Evolutionary conservation across 2,888 invertebrate genomes (phyloP).

Genomic region (Matsumyia berberina): DNA sequence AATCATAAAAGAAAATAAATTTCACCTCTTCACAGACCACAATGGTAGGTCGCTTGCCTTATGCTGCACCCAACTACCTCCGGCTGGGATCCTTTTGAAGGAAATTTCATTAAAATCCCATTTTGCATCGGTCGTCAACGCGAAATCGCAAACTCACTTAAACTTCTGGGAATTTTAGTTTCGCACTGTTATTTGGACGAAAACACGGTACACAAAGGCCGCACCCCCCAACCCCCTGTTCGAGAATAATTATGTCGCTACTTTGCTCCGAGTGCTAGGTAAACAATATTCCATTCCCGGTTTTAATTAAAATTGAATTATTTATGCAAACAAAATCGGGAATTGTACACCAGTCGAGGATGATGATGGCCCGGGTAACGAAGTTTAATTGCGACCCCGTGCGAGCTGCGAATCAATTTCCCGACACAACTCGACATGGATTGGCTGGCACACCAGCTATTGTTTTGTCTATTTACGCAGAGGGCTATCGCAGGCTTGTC

Average conservation of each 20-base stretch:
- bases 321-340: slow-evolving; percentile 76
- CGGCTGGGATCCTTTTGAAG: slow-evolving; percentile 7
- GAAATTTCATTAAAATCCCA: slow-evolving; percentile 72
- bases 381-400: slow-evolving; percentile 70
- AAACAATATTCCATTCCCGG: slow-evolving; percentile 75
- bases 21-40: slow-evolving; percentile 1
- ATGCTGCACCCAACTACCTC: not conserved
- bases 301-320: slow-evolving; percentile 77
- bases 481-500: slow-evolving; percentile 51
- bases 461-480: slow-evolving; percentile 66
- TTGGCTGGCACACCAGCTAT: slow-evolving; percentile 21
- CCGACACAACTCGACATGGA: slow-evolving; percentile 50
- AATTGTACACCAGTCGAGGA: slow-evolving; percentile 53
- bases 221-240: not conserved
- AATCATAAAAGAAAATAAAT: slow-evolving; percentile 62
- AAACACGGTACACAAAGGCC: slow-evolving; percentile 39
- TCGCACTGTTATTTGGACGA: slow-evolving; percentile 38
- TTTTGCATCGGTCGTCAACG: slow-evolving; percentile 66
- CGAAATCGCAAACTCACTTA: slow-evolving; percentile 46
- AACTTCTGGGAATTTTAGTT: slow-evolving; percentile 49
- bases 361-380: slow-evolving; percentile 43
- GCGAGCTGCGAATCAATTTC: slow-evolving; percentile 69
- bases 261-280: slow-evolving; percentile 73
- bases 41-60: not conserved
- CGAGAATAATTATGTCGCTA: slow-evolving; percentile 75